These are phyloP conservation scores for Portunus trituberculatus DNA, from an alignment of 1,140 invertebrate species.

Conservation along the genomic window DNA sequence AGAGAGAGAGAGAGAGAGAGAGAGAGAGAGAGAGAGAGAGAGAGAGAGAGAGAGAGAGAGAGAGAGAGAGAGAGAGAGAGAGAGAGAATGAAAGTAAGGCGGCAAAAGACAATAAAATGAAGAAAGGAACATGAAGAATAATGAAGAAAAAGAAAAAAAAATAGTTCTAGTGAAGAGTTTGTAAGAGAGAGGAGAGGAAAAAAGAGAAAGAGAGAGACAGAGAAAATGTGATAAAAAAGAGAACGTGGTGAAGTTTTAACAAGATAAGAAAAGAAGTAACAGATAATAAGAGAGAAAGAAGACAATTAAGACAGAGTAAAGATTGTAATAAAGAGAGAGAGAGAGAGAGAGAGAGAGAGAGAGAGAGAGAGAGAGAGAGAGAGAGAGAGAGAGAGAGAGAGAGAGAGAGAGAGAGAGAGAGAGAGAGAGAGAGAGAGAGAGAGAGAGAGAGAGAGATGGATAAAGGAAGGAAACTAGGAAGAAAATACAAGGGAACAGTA, in stretches of 20 bases:
- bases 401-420: not conserved
- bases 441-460: not conserved
- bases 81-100: not conserved
- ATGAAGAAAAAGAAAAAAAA: not conserved
- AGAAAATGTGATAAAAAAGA: not conserved
- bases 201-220: not conserved
- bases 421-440: not conserved
- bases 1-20: not conserved
- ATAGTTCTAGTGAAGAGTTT: not conserved
- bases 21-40: not conserved
- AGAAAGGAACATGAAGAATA: not conserved
- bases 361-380: not conserved
- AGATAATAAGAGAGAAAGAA: not conserved
- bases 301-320: not conserved
- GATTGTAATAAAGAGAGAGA: not conserved
- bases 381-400: not conserved
- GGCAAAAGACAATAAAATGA: not conserved
- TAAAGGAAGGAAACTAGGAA: not conserved
- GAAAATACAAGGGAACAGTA: not conserved
- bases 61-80: not conserved
- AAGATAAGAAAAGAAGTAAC: not conserved
- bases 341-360: not conserved
- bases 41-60: not conserved
- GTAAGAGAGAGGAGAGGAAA: not conserved
- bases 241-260: not conserved